A percentile compares a stretch with the other conserved stretches of the same genome.
Evolutionary conservation across 2,113 vertebrate species (phyloP).

Genomic region (Tupaia tana): DNA sequence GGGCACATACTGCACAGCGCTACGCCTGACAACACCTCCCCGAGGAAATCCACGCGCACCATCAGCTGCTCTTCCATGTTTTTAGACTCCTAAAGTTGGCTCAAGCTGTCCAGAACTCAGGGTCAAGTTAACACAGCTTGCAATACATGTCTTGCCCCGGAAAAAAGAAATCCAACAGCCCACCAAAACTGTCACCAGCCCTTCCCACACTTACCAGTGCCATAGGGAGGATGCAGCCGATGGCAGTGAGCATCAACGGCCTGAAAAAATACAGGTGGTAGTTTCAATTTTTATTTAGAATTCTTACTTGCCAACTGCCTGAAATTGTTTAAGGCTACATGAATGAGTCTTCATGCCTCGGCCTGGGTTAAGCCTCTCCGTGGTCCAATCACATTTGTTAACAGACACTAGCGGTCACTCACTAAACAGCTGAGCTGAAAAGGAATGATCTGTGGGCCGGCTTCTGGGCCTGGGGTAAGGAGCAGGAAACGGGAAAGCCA

Average conservation of each 20-base stretch:
- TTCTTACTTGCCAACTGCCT: constrained; percentile 83
- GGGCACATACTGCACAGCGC: neutral
- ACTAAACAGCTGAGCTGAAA: constrained; percentile 57
- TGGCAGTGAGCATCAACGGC: constrained; percentile 84
- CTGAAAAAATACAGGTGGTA: constrained; percentile 86
- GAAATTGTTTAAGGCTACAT: constrained; percentile 75
- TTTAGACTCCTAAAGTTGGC: neutral
- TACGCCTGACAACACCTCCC: constrained; percentile 10
- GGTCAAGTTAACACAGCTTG: constrained; percentile 58
- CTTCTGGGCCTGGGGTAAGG: neutral
- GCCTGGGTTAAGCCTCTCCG: constrained; percentile 61
- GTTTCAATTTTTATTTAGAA: constrained; percentile 85
- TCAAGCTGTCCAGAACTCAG: constrained; percentile 19
- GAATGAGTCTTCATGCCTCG: constrained; percentile 67
- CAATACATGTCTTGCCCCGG: constrained; percentile 64
- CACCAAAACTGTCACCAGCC: constrained; percentile 80
- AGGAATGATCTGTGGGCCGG: neutral
- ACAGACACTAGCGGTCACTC: constrained; percentile 43
- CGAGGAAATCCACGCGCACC: constrained; percentile 8
- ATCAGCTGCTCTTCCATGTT: constrained; percentile 18
- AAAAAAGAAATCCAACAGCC: constrained; percentile 76
- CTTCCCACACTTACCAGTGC: constrained; percentile 85
- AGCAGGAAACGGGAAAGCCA: neutral
- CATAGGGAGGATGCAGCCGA: constrained; percentile 82
- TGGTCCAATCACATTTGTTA: constrained; percentile 61